phyloP scores from a whole-genome alignment of 1,140 invertebrate species.

The Linepithema humile region DNA sequence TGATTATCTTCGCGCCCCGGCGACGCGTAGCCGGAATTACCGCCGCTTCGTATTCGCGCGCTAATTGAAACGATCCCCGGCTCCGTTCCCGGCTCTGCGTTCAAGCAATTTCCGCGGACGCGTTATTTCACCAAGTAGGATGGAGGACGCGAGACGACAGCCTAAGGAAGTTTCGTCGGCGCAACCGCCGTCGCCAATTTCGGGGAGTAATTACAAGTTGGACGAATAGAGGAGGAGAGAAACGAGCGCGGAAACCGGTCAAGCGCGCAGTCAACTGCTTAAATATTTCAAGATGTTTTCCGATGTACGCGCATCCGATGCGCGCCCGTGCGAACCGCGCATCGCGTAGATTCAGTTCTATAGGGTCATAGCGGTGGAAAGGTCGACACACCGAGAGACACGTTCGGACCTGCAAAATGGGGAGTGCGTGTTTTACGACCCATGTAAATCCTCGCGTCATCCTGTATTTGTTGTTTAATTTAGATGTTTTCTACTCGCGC shows the following conservation, averaged over 20 bases:
- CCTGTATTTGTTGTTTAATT: slow-evolving; percentile 83
- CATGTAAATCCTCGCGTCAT: slow-evolving; percentile 81
- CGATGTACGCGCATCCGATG: slow-evolving; percentile 35
- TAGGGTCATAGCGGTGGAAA: slow-evolving; percentile 60
- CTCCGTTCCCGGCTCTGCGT: slow-evolving; percentile 2
- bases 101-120: slow-evolving; percentile 38
- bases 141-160: slow-evolving; percentile 54
- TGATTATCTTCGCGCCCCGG: slow-evolving; percentile 51
- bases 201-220: slow-evolving; percentile 71
- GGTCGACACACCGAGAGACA: slow-evolving; percentile 58
- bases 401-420: slow-evolving; percentile 75
- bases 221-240: slow-evolving; percentile 19
- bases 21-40: slow-evolving; percentile 40
- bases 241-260: slow-evolving; percentile 40
- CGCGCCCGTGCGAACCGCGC: slow-evolving; percentile 78
- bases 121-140: slow-evolving; percentile 52
- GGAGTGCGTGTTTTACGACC: slow-evolving; percentile 81
- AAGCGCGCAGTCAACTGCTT: slow-evolving; percentile 69
- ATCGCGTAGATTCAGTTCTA: slow-evolving; percentile 55
- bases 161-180: slow-evolving; percentile 58
- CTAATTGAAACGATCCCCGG: slow-evolving; percentile 57
- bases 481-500: slow-evolving; percentile 78
- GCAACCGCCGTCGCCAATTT: slow-evolving; percentile 59
- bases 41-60: slow-evolving; percentile 50
- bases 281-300: slow-evolving; percentile 75